Percentiles rank a stretch among this genome's conserved stretches.
phyloP scores from a whole-genome alignment of 2,113 vertebrate genomes.

The Hyaena hyaena region DNA sequence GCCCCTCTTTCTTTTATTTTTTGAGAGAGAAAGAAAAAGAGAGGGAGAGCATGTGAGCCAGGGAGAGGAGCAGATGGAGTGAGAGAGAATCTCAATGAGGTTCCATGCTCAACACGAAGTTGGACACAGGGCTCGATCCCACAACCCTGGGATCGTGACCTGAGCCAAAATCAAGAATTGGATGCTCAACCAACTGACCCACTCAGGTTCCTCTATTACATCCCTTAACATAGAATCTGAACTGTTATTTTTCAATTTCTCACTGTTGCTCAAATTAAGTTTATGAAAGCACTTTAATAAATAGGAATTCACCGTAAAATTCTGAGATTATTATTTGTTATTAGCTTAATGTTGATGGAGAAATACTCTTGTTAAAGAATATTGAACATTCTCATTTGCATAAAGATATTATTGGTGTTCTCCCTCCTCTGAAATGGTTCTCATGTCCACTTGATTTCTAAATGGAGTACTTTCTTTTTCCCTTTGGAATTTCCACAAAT shows the following conservation, averaged over 20 bases:
- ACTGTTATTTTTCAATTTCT: background rate
- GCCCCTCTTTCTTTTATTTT: too few species aligned
- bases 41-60: too few species aligned
- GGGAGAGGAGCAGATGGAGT: too few species aligned
- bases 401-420: background rate
- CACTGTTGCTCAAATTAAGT: background rate
- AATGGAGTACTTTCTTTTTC: background rate
- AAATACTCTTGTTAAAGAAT: conserved; percentile 1
- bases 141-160: too few species aligned
- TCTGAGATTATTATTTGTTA: conserved; percentile 29
- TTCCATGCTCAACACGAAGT: too few species aligned
- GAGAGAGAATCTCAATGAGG: too few species aligned
- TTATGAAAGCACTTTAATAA: conserved; percentile 13
- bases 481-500: background rate
- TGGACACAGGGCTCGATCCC: too few species aligned
- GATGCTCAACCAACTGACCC: too few species aligned
- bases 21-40: too few species aligned
- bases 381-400: conserved; percentile 15
- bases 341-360: conserved; percentile 30
- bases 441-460: background rate
- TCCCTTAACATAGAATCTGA: background rate
- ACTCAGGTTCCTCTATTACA: background rate
- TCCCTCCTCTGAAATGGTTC: background rate
- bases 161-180: too few species aligned
- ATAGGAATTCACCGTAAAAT: background rate